These are phyloP conservation scores for Oreocharis arfaki DNA, from an alignment of 2,113 vertebrate genomes.

Conservation along the genomic window DNA sequence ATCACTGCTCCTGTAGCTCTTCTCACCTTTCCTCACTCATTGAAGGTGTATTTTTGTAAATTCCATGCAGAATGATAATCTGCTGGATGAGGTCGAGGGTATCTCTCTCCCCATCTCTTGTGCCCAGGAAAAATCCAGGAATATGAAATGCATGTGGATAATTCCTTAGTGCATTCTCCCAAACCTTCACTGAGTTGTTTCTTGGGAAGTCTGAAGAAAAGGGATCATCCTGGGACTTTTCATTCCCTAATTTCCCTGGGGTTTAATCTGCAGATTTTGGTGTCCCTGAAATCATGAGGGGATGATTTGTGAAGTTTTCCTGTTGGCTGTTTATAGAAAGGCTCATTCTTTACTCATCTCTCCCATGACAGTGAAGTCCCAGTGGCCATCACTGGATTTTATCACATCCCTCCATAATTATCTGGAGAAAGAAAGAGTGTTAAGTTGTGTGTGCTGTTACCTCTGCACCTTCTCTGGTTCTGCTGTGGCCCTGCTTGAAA, in stretches of 20 bases:
- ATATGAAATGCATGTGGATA: rapidly evolving
- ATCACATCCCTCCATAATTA: not conserved
- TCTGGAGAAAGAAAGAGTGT: not conserved
- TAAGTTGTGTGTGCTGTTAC: not conserved
- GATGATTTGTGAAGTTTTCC: not conserved
- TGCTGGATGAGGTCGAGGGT: not conserved
- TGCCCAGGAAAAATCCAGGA: not conserved
- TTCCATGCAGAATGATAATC: not conserved
- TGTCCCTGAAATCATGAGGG: not conserved
- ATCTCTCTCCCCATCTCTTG: not conserved
- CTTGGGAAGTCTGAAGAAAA: not conserved
- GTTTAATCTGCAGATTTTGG: not conserved
- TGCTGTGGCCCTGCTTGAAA: not conserved
- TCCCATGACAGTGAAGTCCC: not conserved
- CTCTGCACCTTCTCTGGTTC: not conserved
- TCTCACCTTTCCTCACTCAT: not conserved
- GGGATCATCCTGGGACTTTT: not conserved
- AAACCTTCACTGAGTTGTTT: not conserved
- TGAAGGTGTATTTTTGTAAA: not conserved
- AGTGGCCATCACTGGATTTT: not conserved
- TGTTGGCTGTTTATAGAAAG: not conserved
- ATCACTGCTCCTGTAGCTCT: not conserved
- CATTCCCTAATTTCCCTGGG: not conserved
- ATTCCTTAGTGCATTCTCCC: not conserved
- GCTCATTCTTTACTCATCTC: not conserved